Conservation (phyloP, 2,797 vertebrate species). For the Lepidocolaptes lacrymiger region DNA sequence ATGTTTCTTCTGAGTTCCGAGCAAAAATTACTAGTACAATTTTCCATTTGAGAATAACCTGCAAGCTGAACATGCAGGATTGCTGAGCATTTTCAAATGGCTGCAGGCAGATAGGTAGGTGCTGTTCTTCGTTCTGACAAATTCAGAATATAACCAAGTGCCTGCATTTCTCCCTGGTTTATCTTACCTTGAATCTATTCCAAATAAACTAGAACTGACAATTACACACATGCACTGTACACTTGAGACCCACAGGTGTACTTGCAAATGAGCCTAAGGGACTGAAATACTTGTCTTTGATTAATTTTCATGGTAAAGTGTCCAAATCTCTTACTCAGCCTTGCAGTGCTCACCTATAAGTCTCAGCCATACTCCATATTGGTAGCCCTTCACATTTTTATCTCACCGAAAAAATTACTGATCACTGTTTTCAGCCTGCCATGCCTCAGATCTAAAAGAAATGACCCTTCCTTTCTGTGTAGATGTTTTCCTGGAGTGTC, state of each 20-base stretch:
- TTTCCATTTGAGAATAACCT: neutral
- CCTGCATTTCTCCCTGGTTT: neutral
- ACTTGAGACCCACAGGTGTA: neutral
- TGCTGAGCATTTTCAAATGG: neutral
- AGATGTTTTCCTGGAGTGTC: neutral
- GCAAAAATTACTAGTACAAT: neutral
- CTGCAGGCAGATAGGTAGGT: neutral
- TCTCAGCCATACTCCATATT: neutral
- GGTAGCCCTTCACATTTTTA: neutral
- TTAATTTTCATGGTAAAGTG: neutral
- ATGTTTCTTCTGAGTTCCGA: neutral
- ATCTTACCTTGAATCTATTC: neutral
- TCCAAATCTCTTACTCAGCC: neutral
- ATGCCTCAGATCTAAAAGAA: neutral
- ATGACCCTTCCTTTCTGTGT: neutral
- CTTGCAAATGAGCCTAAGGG: neutral
- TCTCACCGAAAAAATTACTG: neutral
- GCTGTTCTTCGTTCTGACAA: neutral
- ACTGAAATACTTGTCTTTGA: neutral
- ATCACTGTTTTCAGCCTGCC: neutral
- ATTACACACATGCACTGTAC: neutral
- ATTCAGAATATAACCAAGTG: neutral
- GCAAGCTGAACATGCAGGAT: neutral
- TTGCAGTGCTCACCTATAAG: neutral
- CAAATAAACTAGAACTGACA: slow-evolving; percentile 5